These are phyloP conservation scores for Drosophila tsacasi DNA, from an alignment of 1,140 invertebrate species.

Conservation along the genomic window DNA sequence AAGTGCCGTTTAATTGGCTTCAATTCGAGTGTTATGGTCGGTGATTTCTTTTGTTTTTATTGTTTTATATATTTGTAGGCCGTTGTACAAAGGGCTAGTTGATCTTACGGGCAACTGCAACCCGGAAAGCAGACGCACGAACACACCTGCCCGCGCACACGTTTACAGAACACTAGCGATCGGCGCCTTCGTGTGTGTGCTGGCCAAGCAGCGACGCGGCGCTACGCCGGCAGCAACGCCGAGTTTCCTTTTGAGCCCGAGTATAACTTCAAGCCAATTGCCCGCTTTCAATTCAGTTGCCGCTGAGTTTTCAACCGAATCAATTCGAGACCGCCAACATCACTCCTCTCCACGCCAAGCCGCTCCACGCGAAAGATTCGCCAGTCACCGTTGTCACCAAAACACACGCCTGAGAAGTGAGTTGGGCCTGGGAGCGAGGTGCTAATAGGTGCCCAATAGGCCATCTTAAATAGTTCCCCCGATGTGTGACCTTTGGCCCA, in stretches of 20 bases:
- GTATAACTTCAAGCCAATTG: slow-evolving; percentile 83
- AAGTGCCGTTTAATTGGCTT: slow-evolving; percentile 59
- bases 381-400: slow-evolving; percentile 10
- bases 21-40: slow-evolving; percentile 42
- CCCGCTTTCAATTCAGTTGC: slow-evolving; percentile 71
- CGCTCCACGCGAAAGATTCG: slow-evolving; percentile 20
- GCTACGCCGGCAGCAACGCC: slow-evolving; percentile 11
- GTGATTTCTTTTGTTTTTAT: slow-evolving; percentile 10
- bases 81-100: slow-evolving; percentile 21
- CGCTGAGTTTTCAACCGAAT: slow-evolving; percentile 77
- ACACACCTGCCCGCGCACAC: slow-evolving; percentile 46
- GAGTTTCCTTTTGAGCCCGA: slow-evolving; percentile 74
- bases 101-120: slow-evolving; percentile 39
- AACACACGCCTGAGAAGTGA: slow-evolving; percentile 37
- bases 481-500: slow-evolving; percentile 33
- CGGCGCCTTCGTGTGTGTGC: slow-evolving; percentile 4
- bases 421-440: slow-evolving; percentile 19
- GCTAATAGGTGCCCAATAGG: slow-evolving; percentile 34
- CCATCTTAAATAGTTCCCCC: slow-evolving; percentile 14
- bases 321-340: slow-evolving; percentile 52
- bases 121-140: slow-evolving; percentile 46
- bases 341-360: slow-evolving; percentile 4
- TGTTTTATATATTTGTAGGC: slow-evolving; percentile 11
- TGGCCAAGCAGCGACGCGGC: slow-evolving; percentile 27
- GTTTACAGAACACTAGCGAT: slow-evolving; percentile 18